phyloP scores from a whole-genome alignment of 1,140 invertebrate genomes.

The Bombus ignitus region DNA sequence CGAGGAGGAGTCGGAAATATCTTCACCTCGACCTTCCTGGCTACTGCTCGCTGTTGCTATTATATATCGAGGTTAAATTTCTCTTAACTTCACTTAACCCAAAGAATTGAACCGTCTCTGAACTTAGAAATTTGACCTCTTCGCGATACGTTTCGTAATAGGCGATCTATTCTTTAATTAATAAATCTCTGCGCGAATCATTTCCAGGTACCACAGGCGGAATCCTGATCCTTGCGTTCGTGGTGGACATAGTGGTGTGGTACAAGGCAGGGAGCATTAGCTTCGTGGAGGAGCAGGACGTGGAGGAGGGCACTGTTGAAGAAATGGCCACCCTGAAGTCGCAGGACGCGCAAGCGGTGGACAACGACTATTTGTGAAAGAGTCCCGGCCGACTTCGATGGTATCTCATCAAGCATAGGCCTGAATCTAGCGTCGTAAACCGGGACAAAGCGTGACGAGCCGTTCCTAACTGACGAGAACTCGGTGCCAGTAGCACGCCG shows the following conservation, averaged over 20 bases:
- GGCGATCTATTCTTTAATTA: background rate
- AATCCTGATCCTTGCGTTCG: conserved; percentile 91
- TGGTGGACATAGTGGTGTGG: conserved; percentile 92
- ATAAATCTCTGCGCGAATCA: background rate
- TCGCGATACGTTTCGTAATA: background rate
- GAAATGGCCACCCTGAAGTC: conserved; percentile 81
- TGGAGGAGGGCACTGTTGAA: conserved; percentile 74
- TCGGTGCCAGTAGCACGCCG: conserved; percentile 25
- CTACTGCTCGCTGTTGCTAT: background rate
- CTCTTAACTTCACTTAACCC: background rate
- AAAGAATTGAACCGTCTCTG: background rate
- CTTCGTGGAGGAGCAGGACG: conserved; percentile 85
- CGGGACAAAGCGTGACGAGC: conserved; percentile 29
- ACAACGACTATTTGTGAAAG: conserved; percentile 78
- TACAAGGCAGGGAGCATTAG: conserved; percentile 91
- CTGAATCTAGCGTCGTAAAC: conserved; percentile 49
- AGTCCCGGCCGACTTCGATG: conserved; percentile 32
- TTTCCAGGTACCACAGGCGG: conserved; percentile 89
- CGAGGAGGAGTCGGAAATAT: background rate
- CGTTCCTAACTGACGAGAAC: conserved; percentile 30
- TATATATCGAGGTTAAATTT: background rate
- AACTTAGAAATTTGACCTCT: background rate
- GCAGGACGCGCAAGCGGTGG: conserved; percentile 75
- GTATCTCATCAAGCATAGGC: conserved; percentile 34
- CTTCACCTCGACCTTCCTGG: conserved; percentile 3